Conservation (phyloP, 2,888 invertebrate genomes). For the Coelinius sp. region DNA sequence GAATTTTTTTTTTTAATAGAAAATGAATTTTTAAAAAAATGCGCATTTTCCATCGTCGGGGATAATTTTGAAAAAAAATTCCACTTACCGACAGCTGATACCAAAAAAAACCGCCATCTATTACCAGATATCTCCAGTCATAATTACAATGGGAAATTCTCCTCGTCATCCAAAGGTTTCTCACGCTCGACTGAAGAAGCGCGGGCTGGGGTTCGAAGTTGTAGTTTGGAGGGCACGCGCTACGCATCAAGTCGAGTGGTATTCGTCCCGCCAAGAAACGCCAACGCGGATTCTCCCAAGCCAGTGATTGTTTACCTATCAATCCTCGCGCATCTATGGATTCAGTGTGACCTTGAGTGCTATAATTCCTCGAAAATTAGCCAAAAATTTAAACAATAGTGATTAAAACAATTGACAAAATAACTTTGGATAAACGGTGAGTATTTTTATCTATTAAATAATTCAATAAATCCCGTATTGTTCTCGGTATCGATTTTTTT, state of each 20-base stretch:
- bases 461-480: slow-evolving; percentile 7
- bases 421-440: background rate
- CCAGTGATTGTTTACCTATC: background rate
- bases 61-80: background rate
- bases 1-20: too few relatives aligned
- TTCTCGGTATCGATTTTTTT: slow-evolving; percentile 13
- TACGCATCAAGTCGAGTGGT: slow-evolving; percentile 61
- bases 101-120: background rate
- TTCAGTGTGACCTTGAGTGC: slow-evolving; percentile 1
- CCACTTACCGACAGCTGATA: background rate
- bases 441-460: slow-evolving; percentile 9
- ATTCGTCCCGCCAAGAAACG: slow-evolving; percentile 8
- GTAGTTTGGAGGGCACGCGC: slow-evolving; percentile 70
- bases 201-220: slow-evolving; percentile 68
- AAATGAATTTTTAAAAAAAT: too few relatives aligned
- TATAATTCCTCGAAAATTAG: background rate
- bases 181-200: slow-evolving; percentile 53
- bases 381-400: slow-evolving; percentile 25
- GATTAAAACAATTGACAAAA: background rate
- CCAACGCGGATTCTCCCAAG: background rate
- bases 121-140: background rate
- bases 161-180: background rate
- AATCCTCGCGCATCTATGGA: background rate
- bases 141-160: background rate
- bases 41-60: too few relatives aligned